Evolutionary conservation across 2,888 invertebrate species (phyloP).

Genomic region (Pandemis cinnamomeana): DNA sequence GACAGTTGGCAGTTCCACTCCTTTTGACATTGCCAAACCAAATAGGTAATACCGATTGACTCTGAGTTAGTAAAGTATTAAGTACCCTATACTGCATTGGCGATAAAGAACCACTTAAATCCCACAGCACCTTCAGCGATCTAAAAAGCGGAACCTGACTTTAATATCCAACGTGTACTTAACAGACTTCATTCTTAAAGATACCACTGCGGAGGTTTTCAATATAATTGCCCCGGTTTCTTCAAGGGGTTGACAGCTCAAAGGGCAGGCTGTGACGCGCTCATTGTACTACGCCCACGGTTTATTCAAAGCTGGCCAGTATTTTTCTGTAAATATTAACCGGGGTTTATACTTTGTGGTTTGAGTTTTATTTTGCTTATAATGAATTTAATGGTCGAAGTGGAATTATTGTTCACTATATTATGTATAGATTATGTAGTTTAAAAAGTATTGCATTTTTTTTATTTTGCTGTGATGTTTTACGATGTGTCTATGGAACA

Average conservation of each 20-base stretch:
- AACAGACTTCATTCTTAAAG: conserved; percentile 61
- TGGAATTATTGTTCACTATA: background rate
- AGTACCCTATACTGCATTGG: no score
- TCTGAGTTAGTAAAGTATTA: no score
- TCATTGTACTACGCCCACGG: conserved; percentile 82
- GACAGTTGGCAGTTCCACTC: no score
- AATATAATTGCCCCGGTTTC: conserved; percentile 84
- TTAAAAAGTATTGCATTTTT: no score
- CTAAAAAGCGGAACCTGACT: conserved; percentile 29
- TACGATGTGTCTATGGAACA: no score
- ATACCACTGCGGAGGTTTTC: conserved; percentile 80
- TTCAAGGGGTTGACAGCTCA: conserved; percentile 82
- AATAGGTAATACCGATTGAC: no score
- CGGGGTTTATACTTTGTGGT: conserved; percentile 52
- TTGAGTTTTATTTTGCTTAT: conserved; percentile 14
- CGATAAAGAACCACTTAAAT: background rate
- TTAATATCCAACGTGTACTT: conserved; percentile 38
- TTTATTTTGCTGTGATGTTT: no score
- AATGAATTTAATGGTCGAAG: background rate
- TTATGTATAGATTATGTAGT: no score
- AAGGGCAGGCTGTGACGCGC: conserved; percentile 79
- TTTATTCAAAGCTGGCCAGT: conserved; percentile 77
- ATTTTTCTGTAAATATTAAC: conserved; percentile 73
- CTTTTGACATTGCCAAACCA: no score
- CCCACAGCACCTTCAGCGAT: background rate